phyloP scores from a whole-genome alignment of 2,888 invertebrate genomes.

The Horisme vitalbata region DNA sequence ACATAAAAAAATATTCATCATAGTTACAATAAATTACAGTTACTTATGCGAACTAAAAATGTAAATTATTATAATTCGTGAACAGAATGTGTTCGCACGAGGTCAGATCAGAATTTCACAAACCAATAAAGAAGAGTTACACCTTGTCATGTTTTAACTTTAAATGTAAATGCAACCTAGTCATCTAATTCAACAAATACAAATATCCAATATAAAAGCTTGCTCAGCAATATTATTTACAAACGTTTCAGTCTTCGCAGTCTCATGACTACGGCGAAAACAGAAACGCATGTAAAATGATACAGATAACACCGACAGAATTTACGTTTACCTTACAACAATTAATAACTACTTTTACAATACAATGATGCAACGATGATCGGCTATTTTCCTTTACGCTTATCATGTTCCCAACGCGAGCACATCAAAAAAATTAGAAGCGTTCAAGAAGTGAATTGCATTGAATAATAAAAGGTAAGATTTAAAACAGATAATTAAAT shows the following conservation, averaged over 20 bases:
- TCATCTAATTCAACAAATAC: constrained; percentile 54
- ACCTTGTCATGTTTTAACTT: constrained; percentile 61
- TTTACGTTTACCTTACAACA: constrained; percentile 57
- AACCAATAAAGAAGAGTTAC: constrained; percentile 44
- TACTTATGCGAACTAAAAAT: constrained; percentile 78
- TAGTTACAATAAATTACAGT: constrained; percentile 82
- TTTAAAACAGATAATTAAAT: too few relatives aligned
- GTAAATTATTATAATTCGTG: constrained; percentile 72
- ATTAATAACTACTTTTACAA: constrained; percentile 50
- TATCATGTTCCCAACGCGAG: too few relatives aligned
- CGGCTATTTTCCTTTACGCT: constrained; percentile 27
- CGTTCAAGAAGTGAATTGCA: too few relatives aligned
- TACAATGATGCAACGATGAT: constrained; percentile 31
- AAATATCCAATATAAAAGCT: constrained; percentile 54
- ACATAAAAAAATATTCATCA: constrained; percentile 83
- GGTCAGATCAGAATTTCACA: constrained; percentile 45
- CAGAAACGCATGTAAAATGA: constrained; percentile 28
- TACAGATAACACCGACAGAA: constrained; percentile 46
- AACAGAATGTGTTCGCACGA: constrained; percentile 57
- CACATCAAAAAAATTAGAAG: too few relatives aligned
- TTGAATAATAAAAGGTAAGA: too few relatives aligned
- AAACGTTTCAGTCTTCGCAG: constrained; percentile 28
- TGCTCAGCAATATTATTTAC: constrained; percentile 53
- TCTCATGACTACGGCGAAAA: constrained; percentile 11
- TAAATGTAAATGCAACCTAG: constrained; percentile 61